Conservation (phyloP, 2,888 invertebrate genomes). For the Drosophila kuntzei region DNA sequence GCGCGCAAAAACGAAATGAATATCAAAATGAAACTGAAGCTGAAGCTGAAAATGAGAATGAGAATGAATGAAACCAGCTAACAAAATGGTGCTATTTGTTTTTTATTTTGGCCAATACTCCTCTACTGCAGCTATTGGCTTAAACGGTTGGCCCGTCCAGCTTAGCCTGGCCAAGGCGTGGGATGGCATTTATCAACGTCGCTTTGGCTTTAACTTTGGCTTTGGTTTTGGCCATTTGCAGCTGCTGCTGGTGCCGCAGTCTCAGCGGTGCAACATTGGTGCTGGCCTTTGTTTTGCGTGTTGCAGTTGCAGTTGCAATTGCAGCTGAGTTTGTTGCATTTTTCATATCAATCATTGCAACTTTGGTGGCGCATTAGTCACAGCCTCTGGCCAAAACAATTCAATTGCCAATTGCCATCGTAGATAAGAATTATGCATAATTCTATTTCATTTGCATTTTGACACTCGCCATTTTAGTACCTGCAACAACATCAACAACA, state of each 20-base stretch:
- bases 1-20: constrained; percentile 57
- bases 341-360: constrained; percentile 71
- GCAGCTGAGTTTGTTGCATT: constrained; percentile 13
- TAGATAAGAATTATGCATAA: constrained; percentile 69
- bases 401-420: constrained; percentile 52
- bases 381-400: constrained; percentile 67
- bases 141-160: constrained; percentile 13
- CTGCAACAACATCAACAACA: not conserved
- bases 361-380: constrained; percentile 80
- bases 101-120: not conserved
- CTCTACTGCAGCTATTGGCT: constrained; percentile 19
- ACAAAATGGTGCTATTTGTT: too few species aligned
- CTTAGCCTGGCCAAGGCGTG: constrained; percentile 70
- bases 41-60: constrained; percentile 12
- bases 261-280: not conserved
- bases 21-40: constrained; percentile 18
- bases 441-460: constrained; percentile 76
- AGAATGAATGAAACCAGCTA: constrained; percentile 67
- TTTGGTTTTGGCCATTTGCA: constrained; percentile 10
- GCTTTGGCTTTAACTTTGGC: constrained; percentile 49
- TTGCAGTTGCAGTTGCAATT: constrained; percentile 31
- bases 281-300: constrained; percentile 27
- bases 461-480: constrained; percentile 61
- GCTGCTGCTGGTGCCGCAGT: not conserved
- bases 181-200: constrained; percentile 83